These are phyloP conservation scores for Amiota mariae DNA, from an alignment of 2,888 invertebrate species.

Conservation along the genomic window DNA sequence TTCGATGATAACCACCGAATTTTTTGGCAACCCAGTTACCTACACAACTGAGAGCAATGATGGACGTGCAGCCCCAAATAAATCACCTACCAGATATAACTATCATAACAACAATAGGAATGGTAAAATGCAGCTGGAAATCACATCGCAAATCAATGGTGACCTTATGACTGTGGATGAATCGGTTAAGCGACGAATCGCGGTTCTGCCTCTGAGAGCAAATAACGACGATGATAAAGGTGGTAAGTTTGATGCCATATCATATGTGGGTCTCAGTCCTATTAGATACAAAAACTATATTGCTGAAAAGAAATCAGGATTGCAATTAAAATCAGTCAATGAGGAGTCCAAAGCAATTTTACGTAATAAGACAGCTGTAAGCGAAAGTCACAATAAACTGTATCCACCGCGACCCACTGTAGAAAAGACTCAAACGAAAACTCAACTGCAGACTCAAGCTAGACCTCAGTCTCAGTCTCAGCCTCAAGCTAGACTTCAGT, in stretches of 20 bases:
- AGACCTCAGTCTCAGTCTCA: too few species aligned
- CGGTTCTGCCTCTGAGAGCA: not conserved
- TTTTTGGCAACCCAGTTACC: too few species aligned
- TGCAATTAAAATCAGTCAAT: not conserved
- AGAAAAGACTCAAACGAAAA: constrained; percentile 40
- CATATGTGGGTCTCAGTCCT: constrained; percentile 4
- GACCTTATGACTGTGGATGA: constrained; percentile 2
- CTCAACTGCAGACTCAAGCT: constrained; percentile 38
- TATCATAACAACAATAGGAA: too few species aligned
- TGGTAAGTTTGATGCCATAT: not conserved
- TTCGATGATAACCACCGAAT: too few species aligned
- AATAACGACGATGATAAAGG: not conserved
- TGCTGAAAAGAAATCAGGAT: not conserved
- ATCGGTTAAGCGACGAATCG: not conserved
- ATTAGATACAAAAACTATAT: constrained; percentile 5
- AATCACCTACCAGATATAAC: constrained; percentile 58
- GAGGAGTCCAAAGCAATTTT: not conserved
- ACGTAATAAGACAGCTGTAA: not conserved
- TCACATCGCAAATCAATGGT: not conserved
- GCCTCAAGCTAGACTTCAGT: too few species aligned
- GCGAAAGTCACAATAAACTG: not conserved
- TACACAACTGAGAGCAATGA: too few species aligned
- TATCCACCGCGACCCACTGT: not conserved
- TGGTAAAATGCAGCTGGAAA: not conserved
- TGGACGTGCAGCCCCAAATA: constrained; percentile 49